phyloP scores from a whole-genome alignment of 2,888 invertebrate species.

The Andrena bicolor region DNA sequence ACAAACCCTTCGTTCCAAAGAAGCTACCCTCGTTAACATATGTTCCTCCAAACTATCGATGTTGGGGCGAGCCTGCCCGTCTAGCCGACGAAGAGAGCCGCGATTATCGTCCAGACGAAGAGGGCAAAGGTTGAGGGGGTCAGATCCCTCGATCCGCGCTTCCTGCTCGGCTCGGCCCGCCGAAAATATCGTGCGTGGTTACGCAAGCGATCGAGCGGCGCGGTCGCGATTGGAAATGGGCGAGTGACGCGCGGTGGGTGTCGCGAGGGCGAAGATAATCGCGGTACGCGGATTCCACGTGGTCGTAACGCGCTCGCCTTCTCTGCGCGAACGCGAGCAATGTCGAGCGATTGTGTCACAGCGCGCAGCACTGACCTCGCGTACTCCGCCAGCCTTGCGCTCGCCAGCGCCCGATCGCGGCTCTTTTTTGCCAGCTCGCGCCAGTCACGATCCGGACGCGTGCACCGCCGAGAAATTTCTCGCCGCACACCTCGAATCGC shows the following conservation, averaged over 20 bases:
- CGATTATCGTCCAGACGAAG: neutral
- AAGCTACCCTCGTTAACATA: too few relatives aligned
- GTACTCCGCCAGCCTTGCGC: slow-evolving; percentile 55
- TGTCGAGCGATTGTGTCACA: slow-evolving; percentile 63
- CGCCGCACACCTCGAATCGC: slow-evolving; percentile 8
- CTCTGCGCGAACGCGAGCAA: slow-evolving; percentile 51
- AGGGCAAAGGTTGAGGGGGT: neutral
- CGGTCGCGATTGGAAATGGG: neutral
- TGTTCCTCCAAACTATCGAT: too few relatives aligned
- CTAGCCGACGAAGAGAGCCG: too few relatives aligned
- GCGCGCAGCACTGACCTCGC: slow-evolving; percentile 66
- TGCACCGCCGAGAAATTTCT: slow-evolving; percentile 21
- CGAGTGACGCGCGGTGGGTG: neutral
- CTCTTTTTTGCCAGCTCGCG: slow-evolving; percentile 30
- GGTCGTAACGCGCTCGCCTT: slow-evolving; percentile 21
- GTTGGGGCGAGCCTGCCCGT: too few relatives aligned
- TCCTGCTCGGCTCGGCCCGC: neutral
- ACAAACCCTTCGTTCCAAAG: too few relatives aligned
- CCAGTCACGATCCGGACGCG: slow-evolving; percentile 45
- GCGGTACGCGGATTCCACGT: slow-evolving; percentile 41
- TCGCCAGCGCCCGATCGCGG: slow-evolving; percentile 9
- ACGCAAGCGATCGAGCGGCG: slow-evolving; percentile 9
- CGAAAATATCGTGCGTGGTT: slow-evolving; percentile 1
- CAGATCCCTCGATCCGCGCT: neutral
- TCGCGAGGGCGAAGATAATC: slow-evolving; percentile 32